Percentiles rank a stretch among this genome's conserved stretches.
Conservation (phyloP, 2,113 vertebrate species). For the Tonatia bakeri region DNA sequence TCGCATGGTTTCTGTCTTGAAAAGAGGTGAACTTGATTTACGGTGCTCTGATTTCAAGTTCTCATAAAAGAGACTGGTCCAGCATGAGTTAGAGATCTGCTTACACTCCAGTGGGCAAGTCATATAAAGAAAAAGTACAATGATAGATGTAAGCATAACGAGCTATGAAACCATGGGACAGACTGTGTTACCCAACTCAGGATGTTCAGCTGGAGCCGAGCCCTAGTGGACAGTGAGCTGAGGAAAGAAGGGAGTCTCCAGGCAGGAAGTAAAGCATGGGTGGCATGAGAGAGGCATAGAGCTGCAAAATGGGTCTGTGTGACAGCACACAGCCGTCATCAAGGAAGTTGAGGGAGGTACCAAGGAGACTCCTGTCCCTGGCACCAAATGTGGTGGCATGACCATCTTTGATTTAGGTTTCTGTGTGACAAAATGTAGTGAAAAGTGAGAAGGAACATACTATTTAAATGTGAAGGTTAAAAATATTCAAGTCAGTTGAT, state of each 20-base stretch:
- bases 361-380: background rate
- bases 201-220: background rate
- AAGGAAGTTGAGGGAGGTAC: background rate
- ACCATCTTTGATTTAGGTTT: background rate
- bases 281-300: background rate
- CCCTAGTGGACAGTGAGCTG: background rate
- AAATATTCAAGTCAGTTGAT: background rate
- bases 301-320: too few relatives aligned
- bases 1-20: background rate
- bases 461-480: background rate
- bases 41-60: background rate
- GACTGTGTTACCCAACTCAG: too few relatives aligned
- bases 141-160: background rate
- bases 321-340: too few relatives aligned
- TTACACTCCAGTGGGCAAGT: background rate
- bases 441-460: background rate
- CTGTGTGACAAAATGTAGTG: background rate
- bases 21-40: background rate
- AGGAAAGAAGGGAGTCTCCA: background rate
- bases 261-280: background rate
- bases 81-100: background rate
- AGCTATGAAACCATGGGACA: accelerated
- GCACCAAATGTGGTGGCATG: background rate
- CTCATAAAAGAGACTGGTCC: background rate
- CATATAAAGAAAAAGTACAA: background rate